Evolutionary conservation across 1,140 invertebrate genomes (phyloP).

Genomic region (Parasteatoda tepidariorum): DNA sequence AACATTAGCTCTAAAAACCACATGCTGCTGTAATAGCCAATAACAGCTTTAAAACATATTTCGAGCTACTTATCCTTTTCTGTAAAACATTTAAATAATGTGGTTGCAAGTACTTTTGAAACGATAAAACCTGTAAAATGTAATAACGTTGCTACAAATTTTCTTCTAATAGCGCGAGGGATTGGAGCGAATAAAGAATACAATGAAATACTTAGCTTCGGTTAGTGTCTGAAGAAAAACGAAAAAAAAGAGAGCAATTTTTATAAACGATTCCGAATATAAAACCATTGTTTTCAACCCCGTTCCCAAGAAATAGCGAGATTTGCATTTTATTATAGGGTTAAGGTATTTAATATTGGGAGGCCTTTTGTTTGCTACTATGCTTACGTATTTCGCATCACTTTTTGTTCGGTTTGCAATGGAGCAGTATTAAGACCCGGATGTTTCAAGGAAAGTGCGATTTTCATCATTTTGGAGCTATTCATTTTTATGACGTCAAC

Average conservation of each 20-base stretch:
- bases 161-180: background rate
- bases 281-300: conserved; percentile 38
- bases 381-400: background rate
- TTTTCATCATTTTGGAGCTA: conserved; percentile 25
- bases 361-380: conserved; percentile 4
- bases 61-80: no score
- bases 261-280: conserved; percentile 25
- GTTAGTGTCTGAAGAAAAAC: background rate
- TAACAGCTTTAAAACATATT: no score
- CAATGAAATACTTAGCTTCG: background rate
- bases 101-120: conserved; percentile 2
- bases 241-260: background rate
- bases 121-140: conserved; percentile 2
- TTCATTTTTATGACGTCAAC: conserved; percentile 57
- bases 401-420: background rate
- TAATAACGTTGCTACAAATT: conserved; percentile 21
- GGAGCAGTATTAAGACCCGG: conserved; percentile 32
- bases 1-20: no score
- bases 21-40: no score
- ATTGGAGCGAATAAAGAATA: background rate
- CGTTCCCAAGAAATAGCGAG: conserved; percentile 24
- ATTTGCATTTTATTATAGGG: conserved; percentile 57
- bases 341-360: conserved; percentile 51
- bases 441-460: conserved; percentile 36
- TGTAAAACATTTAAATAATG: background rate